Evolutionary conservation across 2,113 vertebrate genomes (phyloP).

Genomic region (Nerophis ophidion): DNA sequence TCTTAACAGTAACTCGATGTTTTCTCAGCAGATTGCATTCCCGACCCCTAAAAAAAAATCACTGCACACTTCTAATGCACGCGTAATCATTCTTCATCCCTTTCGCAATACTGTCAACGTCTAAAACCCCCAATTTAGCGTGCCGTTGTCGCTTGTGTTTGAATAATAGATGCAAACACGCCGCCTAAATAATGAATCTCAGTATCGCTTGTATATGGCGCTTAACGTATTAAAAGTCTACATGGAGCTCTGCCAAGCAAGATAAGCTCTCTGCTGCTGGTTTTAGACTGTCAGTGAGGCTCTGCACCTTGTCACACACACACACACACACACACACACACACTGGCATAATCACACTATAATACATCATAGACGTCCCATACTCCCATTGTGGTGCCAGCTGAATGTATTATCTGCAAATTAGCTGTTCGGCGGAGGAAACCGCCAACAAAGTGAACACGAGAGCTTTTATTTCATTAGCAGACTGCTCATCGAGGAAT

Average conservation of each 20-base stretch:
- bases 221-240: slow-evolving; percentile 24
- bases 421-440: slow-evolving; percentile 23
- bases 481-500: background rate
- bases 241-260: slow-evolving; percentile 13
- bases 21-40: no score
- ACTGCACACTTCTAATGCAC: background rate
- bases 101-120: no score
- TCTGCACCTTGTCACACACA: slow-evolving; percentile 6
- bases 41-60: no score
- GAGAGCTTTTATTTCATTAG: slow-evolving; percentile 36
- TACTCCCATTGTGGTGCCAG: slow-evolving; percentile 28
- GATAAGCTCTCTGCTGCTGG: slow-evolving; percentile 8
- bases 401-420: slow-evolving; percentile 48
- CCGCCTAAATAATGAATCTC: slow-evolving; percentile 35
- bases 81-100: background rate
- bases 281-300: slow-evolving; percentile 4
- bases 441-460: slow-evolving; percentile 41
- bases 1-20: no score
- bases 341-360: slow-evolving; percentile 24
- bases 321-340: slow-evolving; percentile 14
- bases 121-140: slow-evolving; percentile 1
- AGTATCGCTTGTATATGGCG: slow-evolving; percentile 18
- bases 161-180: slow-evolving; percentile 27
- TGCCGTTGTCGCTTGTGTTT: slow-evolving; percentile 8
- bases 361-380: slow-evolving; percentile 39